Evolutionary conservation across 2,113 vertebrate species (phyloP), one percentile per base, ranked within the genome.

Genomic region (Heterotis niloticus): DNA sequence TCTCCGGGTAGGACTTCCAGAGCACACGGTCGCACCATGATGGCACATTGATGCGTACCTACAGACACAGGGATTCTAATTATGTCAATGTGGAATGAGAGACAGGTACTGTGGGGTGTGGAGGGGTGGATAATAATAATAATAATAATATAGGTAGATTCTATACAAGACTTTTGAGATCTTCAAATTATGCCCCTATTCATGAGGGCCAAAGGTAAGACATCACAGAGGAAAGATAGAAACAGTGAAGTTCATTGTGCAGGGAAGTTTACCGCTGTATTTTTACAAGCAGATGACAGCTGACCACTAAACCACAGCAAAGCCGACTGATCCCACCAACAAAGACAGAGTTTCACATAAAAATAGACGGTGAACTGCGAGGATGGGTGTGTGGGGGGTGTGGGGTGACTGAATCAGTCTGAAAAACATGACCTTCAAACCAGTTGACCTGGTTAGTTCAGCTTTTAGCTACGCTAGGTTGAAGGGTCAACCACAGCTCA

Each of bases 11-110:
- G 1, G 95, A 95, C 87, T 94, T 96, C 94, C 94, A 95, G 44
- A 96, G 89, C 87, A 96, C 88, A 74, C 95, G 89, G 80, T 96
- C 95, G 44, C 95, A 95, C 95, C 95, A 96, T 0, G 94, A 96
- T 4, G 95, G 95, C 29, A 94, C 95, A 0, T 94, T 95, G 75
- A 95, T 91, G 75, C 92, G 87, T 76, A 95, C 83, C 95, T 96
- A 78, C 0, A 87, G 57, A 82, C 64, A 87, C 64, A 84, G 23
- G 44, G 23, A 5, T n/a, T n/a, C n/a, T n/a, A n/a, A n/a, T n/a
- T n/a, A n/a, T n/a, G n/a, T n/a, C n/a, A n/a, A 44, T 2, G 34
- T 44, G 34, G 34, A 44, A 44, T n/a, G n/a, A 44, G 34, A 44
- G 34, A 44, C 34, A 44, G 34, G 34, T 7, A n/a, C n/a, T n/a